Percentiles rank a stretch among this genome's conserved stretches.
Conservation (phyloP, 2,888 invertebrate species). For the Philhelius pedissequus region DNA sequence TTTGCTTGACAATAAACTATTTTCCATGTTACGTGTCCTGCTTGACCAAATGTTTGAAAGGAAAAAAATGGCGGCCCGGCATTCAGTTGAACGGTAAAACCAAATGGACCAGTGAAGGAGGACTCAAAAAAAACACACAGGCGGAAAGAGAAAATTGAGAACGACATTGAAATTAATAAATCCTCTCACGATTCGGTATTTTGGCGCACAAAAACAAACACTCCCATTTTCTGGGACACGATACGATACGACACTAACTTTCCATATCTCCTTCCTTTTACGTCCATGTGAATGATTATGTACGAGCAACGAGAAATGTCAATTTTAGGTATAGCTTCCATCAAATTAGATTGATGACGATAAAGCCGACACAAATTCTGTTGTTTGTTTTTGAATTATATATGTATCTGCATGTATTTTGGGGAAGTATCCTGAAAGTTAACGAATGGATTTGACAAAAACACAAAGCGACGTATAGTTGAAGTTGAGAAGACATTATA, state of each 20-base stretch:
- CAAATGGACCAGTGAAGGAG: not conserved
- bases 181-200: constrained; percentile 46
- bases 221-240: not conserved
- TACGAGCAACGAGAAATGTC: constrained; percentile 38
- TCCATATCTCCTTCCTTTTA: constrained; percentile 9
- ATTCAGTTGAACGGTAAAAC: not conserved
- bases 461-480: not conserved
- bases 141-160: constrained; percentile 31
- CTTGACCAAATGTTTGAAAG: not conserved
- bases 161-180: constrained; percentile 43
- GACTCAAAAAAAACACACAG: not conserved
- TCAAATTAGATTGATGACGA: constrained; percentile 52
- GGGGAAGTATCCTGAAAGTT: not conserved
- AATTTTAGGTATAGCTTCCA: constrained; percentile 52
- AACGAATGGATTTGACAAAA: not conserved
- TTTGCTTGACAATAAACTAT: constrained; percentile 4
- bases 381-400: not conserved
- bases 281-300: not conserved
- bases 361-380: not conserved
- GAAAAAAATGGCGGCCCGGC: not conserved
- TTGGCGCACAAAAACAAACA: not conserved
- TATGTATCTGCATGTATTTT: no score
- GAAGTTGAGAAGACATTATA: not conserved
- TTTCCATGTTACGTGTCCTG: constrained; percentile 29
- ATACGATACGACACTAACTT: constrained; percentile 9